Evolutionary conservation across 2,113 vertebrate genomes (phyloP), one percentile per base, ranked within the genome.

Genomic region (Ploceus nigricollis): DNA sequence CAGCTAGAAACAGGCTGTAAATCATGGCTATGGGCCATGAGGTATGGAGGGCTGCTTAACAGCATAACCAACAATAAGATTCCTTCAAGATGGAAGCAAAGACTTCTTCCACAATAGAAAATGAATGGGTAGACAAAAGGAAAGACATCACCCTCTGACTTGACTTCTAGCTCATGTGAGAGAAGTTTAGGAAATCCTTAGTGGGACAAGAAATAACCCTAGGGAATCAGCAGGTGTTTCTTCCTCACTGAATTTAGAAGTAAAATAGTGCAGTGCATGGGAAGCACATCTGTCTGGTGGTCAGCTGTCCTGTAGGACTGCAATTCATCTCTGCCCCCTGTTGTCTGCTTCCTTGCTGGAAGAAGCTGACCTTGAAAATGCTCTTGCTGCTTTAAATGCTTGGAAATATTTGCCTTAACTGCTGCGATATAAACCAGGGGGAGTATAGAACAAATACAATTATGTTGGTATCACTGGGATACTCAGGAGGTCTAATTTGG

Each of bases 71-170:
- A 66, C 91, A 82, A 42, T 45, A 84, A 66, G 81, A 92, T 95
- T 95, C 88, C 90, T 94, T 88, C 93, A 85, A 96, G 80, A 69
- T 96, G 94, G 91, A 95, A 96, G 91, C 84, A 88, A 91, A 70
- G 64, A n/a, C 28, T 69, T 94, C 53, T 39, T 65, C 66, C 63
- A 50, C 8, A 12, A 30, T 30, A 27, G 50, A 53, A 88, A 80
- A 92, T 14, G 9, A 76, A 72, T 56, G 19, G 25, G 40, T 40
- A 31, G 39, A 51, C 27, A 44, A 60, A 70, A 78, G 60, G 47
- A 40, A 92, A 78, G 47, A 24, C 19, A 3, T 1, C 39, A 60
- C 30, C 27, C 6, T 73, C 63, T 82, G 35, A 14, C 21, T 39
- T 22, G 28, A 58, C 15, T 42, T 3, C 1, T n/a, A 50, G 25